Evolutionary conservation across 2,888 invertebrate genomes (phyloP).

Genomic region (Drosophila setosimentum): DNA sequence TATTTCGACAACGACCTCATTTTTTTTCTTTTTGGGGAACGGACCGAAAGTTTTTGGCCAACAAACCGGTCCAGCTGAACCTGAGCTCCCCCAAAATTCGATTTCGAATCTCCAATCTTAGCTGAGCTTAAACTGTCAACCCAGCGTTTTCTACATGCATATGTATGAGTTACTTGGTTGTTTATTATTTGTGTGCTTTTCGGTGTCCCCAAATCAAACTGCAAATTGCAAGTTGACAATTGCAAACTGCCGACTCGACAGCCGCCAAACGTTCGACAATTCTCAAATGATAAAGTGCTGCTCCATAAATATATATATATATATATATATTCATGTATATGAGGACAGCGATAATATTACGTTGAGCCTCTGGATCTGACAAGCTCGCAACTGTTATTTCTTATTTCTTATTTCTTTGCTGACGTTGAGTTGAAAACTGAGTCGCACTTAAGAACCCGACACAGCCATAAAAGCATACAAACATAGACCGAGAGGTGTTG

Average conservation of each 20-base stretch:
- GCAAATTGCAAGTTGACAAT: slow-evolving; percentile 32
- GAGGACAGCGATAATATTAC: slow-evolving; percentile 12
- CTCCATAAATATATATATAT: neutral
- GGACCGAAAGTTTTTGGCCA: slow-evolving; percentile 56
- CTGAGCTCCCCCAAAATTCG: neutral
- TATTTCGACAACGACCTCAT: slow-evolving; percentile 62
- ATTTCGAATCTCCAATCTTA: neutral
- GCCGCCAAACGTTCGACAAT: neutral
- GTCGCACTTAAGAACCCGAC: slow-evolving; percentile 15
- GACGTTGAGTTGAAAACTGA: slow-evolving; percentile 45
- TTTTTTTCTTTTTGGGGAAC: slow-evolving; percentile 25
- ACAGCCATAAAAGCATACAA: neutral
- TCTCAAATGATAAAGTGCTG: neutral
- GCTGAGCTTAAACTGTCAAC: slow-evolving; percentile 28
- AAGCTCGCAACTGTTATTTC: slow-evolving; percentile 31
- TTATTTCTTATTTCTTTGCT: slow-evolving; percentile 28
- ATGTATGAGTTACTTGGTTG: neutral
- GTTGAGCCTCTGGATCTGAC: slow-evolving; percentile 12
- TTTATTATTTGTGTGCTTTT: neutral
- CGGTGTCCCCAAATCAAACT: slow-evolving; percentile 42
- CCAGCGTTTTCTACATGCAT: slow-evolving; percentile 10
- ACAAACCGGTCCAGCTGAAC: slow-evolving; percentile 48
- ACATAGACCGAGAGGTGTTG: neutral
- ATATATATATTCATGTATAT: neutral
- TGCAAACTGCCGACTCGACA: slow-evolving; percentile 30